Evolutionary conservation across 2,113 vertebrate genomes (phyloP).

Genomic region (Gracilinanus agilis): DNA sequence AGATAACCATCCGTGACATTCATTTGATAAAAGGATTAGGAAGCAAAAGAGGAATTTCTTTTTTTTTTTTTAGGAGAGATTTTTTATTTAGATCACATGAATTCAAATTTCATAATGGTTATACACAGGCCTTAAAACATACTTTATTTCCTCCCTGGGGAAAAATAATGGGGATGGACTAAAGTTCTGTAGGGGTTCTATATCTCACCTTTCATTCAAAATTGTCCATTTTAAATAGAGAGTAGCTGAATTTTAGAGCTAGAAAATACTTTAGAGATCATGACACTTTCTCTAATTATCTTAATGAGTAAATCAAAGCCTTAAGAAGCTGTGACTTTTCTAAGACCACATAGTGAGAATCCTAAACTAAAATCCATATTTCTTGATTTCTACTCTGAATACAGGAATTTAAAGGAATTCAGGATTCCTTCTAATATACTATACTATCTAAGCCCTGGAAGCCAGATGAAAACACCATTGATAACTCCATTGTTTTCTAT

Average conservation of each 20-base stretch:
- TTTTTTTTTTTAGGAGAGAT: slow-evolving; percentile 22
- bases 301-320: not conserved
- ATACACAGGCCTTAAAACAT: slow-evolving; percentile 49
- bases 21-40: not conserved
- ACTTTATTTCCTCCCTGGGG: not conserved
- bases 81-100: slow-evolving; percentile 26
- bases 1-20: not conserved
- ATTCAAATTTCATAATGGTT: slow-evolving; percentile 13
- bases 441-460: not conserved
- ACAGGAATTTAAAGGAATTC: not conserved
- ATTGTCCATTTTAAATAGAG: not conserved
- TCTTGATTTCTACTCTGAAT: not conserved
- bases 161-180: slow-evolving; percentile 28
- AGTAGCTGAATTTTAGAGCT: not conserved
- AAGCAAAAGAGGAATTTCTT: not conserved
- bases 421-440: not conserved
- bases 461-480: not conserved
- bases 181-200: not conserved
- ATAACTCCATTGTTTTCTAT: not conserved
- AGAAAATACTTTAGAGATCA: not conserved
- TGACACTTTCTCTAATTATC: not conserved
- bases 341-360: not conserved
- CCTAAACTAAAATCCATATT: not conserved
- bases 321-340: not conserved
- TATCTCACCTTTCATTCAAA: not conserved